phyloP scores from a whole-genome alignment of 2,888 invertebrate species.

The Rhamphomyia laevipes region DNA sequence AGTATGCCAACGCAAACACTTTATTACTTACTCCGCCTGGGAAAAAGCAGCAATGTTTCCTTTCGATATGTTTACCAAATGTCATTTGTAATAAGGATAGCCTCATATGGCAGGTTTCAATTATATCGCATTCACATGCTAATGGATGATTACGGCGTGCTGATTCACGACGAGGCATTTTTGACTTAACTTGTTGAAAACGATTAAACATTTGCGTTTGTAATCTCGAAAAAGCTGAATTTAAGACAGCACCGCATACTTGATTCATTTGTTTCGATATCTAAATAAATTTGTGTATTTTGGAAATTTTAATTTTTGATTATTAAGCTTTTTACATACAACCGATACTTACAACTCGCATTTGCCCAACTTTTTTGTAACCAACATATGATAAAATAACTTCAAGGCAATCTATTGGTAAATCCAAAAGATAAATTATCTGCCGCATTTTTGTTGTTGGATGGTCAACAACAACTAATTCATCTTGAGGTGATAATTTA shows the following conservation, averaged over 20 bases:
- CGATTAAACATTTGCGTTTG: constrained; percentile 75
- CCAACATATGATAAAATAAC: constrained; percentile 64
- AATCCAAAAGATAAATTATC: constrained; percentile 45
- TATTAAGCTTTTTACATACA: not conserved
- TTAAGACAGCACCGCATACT: constrained; percentile 65
- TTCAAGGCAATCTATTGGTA: constrained; percentile 69
- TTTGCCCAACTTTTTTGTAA: constrained; percentile 65
- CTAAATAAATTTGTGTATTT: constrained; percentile 38
- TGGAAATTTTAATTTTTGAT: too few relatives aligned
- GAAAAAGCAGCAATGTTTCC: constrained; percentile 88
- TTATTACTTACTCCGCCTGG: constrained; percentile 68
- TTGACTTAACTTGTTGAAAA: constrained; percentile 78
- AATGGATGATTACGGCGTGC: constrained; percentile 81
- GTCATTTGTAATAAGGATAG: constrained; percentile 86
- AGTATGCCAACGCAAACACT: not conserved
- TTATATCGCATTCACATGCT: constrained; percentile 84
- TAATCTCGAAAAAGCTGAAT: constrained; percentile 72
- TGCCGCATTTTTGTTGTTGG: not conserved
- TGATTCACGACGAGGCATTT: constrained; percentile 81
- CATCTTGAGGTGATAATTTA: constrained; percentile 10
- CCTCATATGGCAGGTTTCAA: constrained; percentile 87
- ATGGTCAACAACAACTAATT: too few relatives aligned
- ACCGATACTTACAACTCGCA: constrained; percentile 57
- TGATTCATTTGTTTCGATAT: constrained; percentile 72
- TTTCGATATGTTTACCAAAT: constrained; percentile 87